Base-by-base conservation (phyloP, 2,888 invertebrate genomes). In the Cheilosia vernalis region DNA sequence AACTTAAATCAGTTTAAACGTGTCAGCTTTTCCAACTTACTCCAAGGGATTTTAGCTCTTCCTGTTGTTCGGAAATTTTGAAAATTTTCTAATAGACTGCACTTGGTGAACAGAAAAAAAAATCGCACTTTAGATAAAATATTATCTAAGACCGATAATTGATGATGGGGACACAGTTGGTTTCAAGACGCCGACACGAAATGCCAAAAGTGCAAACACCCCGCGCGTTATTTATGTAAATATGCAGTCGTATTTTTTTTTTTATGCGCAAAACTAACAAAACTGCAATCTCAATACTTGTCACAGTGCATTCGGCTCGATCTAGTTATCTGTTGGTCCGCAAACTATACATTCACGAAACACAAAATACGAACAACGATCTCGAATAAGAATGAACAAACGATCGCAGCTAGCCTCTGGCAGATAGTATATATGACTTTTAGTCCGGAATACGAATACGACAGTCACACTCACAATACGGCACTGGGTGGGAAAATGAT, bases 51-150 rank as follows among this genome's bases (percentile, higher is more conserved):
- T 89, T 88, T 0, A 77, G 44, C 72, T 89, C 87, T 56, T 89
- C 89, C 84, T 89, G 87, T 81, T 87, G 87, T 69, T 89, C 88
- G 64, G 90, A 89, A 89, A 91, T 89, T 87, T 89, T 90, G 88
- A 74, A 76, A 72, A 86, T 63, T 69, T 84, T 70, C 15, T 27
- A 58, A 61, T 49, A 55, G 74, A 70, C 49, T 47, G 64, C 73
- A 64, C 64, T 15, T 19, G 47, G 15, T 6, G 13, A 13, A 37
- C 13, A 37, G 37, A 13, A 40, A 37, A 49, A 49, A 24, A 51
- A 42, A 53, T 42, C n/a, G 13, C 53, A 33, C 72, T 63, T 72
- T 13, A 44, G 53, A 53, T 55, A 21, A 53, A 61, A 17, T 55
- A 42, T 63, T 44, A 63, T 63, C 73, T 42, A 7, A 44, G 55